Base-by-base conservation (phyloP, 2,888 invertebrate genomes). In the Protodeltote pygarga region DNA sequence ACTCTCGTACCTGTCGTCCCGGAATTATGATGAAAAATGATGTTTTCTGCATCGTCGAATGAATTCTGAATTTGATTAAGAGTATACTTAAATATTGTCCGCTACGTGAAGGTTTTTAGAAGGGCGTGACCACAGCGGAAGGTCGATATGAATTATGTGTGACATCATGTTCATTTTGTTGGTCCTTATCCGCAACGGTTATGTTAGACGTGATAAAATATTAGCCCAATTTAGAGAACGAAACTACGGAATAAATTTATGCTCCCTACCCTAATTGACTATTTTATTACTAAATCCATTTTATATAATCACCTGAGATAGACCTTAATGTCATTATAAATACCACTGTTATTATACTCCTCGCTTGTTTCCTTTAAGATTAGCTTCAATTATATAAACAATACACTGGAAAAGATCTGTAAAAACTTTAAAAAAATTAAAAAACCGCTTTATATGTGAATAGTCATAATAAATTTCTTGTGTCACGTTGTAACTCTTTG, bases 401-500 rank as follows among this genome's bases (percentile, higher is more conserved):
- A 35, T 29, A 24, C 11, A 31, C 2, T 38, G 32, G 29, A 39
- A 46, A 24, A n/a, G 3, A 35, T 45, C 23, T 32, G 4, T 27
- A 15, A 20, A 34, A 25, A 31, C 6, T 24, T 15, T 27, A 9
- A 24, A 24, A 21, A 27, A 40, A 34, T 42, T 27, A 20, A 24
- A 66, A 57, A 9, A 44, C 61, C 52, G 34, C 31, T 58, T 60
- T 65, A 67, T 64, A 40, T 51, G 46, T 32, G 28, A 40, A 51
- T 60, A 70, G 69, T 72, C 61, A 62, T 50, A 45, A 65, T 72
- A 64, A 65, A 65, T 75, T 69, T 39, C 42, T 34, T 25, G 42
- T 61, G 66, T 62, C 68, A 62, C 39, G 65, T 42, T 48, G 62
- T 61, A 65, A 67, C 52, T 67, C 57, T 71, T 69, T 71, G 64